These are phyloP conservation scores for Serranus cabrilla DNA, from an alignment of 2,797 vertebrate genomes.

Conservation along the genomic window DNA sequence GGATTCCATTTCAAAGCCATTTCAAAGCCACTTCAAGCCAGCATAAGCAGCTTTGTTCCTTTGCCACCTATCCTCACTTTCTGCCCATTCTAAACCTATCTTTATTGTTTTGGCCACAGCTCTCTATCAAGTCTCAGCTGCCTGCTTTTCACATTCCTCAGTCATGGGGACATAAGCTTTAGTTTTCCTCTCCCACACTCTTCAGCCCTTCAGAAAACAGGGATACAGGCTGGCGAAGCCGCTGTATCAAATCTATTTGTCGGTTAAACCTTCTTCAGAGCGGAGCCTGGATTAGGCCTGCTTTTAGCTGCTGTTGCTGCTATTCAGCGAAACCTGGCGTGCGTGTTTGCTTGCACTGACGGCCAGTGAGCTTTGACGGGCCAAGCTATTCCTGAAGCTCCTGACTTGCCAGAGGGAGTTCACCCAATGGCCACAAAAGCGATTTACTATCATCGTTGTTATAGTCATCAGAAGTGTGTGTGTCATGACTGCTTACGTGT, in stretches of 20 bases:
- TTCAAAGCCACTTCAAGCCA: conserved; percentile 48
- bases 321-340: conserved; percentile 49
- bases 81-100: conserved; percentile 59
- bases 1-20: conserved; percentile 58
- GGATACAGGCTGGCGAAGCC: conserved; percentile 44
- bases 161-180: conserved; percentile 59
- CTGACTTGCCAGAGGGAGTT: conserved; percentile 54
- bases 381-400: conserved; percentile 44
- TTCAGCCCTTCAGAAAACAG: conserved; percentile 52
- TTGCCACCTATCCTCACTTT: conserved; percentile 61
- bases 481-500: background rate
- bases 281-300: conserved; percentile 58
- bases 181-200: conserved; percentile 69
- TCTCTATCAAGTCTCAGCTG: conserved; percentile 56
- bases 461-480: conserved; percentile 18
- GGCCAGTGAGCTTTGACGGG: conserved; percentile 38
- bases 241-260: conserved; percentile 74
- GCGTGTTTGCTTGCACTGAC: conserved; percentile 15
- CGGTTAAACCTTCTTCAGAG: conserved; percentile 61
- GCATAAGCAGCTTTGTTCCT: conserved; percentile 65
- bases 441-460: conserved; percentile 31
- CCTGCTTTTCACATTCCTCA: conserved; percentile 65
- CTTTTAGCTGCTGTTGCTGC: conserved; percentile 49
- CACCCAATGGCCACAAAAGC: conserved; percentile 50
- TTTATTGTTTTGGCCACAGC: conserved; percentile 55